A percentile compares a stretch with the other conserved stretches of the same genome.
Conservation (phyloP, 1,140 invertebrate genomes). For the Lordiphosa collinella region DNA sequence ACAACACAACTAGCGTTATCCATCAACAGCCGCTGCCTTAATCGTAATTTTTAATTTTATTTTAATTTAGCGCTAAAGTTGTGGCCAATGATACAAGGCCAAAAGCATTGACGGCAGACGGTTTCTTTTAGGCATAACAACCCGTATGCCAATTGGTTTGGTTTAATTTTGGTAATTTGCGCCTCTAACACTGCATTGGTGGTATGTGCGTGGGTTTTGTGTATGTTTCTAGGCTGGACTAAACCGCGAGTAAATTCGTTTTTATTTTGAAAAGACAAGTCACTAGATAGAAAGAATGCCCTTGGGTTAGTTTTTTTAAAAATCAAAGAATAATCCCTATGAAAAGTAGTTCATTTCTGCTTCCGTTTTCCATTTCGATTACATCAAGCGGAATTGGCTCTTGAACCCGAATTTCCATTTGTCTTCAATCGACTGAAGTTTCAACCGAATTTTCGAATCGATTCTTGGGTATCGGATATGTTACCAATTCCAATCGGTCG, state of each 20-base stretch:
- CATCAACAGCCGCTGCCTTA: slow-evolving; percentile 23
- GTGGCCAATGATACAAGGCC: slow-evolving; percentile 72
- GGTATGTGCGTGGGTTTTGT: slow-evolving; percentile 17
- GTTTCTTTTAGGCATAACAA: slow-evolving; percentile 78
- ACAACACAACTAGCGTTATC: background rate
- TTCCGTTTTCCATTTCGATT: too few relatives aligned
- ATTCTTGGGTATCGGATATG: too few relatives aligned
- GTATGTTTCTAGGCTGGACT: slow-evolving; percentile 17
- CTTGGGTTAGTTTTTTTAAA: too few relatives aligned
- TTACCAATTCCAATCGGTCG: too few relatives aligned
- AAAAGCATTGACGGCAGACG: slow-evolving; percentile 78
- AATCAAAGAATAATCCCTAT: too few relatives aligned
- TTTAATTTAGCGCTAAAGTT: slow-evolving; percentile 68
- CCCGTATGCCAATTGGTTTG: slow-evolving; percentile 46
- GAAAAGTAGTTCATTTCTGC: too few relatives aligned
- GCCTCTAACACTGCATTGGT: slow-evolving; percentile 23
- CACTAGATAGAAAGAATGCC: too few relatives aligned
- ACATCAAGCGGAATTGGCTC: too few relatives aligned
- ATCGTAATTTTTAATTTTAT: slow-evolving; percentile 58
- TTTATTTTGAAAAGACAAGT: background rate
- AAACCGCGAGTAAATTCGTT: background rate
- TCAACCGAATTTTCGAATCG: too few relatives aligned
- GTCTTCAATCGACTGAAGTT: too few relatives aligned
- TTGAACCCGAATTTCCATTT: too few relatives aligned
- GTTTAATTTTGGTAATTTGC: slow-evolving; percentile 28